Conservation (phyloP, 2,113 vertebrate species). For the Murina feae region DNA sequence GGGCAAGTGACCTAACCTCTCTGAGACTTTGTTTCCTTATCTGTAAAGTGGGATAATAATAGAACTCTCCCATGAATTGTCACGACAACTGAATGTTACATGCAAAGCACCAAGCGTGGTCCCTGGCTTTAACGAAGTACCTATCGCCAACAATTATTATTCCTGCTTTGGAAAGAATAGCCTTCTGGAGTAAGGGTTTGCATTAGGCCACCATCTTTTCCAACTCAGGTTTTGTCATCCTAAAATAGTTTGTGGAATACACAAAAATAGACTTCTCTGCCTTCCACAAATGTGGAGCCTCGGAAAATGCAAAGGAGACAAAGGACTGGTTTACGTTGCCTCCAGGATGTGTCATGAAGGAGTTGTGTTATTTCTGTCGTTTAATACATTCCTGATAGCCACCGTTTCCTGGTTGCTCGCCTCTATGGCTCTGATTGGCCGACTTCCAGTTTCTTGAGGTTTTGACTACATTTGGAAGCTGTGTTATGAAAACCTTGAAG, state of each 20-base stretch:
- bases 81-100: background rate
- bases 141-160: background rate
- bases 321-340: background rate
- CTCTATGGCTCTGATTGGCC: conserved; percentile 46
- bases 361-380: conserved; percentile 23
- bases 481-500: conserved; percentile 64
- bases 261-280: conserved; percentile 1
- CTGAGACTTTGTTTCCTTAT: background rate
- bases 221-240: background rate
- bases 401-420: conserved; percentile 54
- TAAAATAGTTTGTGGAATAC: background rate
- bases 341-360: background rate
- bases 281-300: background rate
- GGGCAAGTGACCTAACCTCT: background rate
- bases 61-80: background rate
- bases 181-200: background rate
- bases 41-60: background rate
- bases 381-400: conserved; percentile 54
- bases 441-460: conserved; percentile 55
- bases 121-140: background rate
- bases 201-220: background rate
- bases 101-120: rapidly evolving
- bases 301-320: background rate
- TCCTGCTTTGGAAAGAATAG: background rate
- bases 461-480: conserved; percentile 61